These are phyloP conservation scores for Amphipyra tragopoginis DNA, from an alignment of 2,888 invertebrate species.

Conservation along the genomic window DNA sequence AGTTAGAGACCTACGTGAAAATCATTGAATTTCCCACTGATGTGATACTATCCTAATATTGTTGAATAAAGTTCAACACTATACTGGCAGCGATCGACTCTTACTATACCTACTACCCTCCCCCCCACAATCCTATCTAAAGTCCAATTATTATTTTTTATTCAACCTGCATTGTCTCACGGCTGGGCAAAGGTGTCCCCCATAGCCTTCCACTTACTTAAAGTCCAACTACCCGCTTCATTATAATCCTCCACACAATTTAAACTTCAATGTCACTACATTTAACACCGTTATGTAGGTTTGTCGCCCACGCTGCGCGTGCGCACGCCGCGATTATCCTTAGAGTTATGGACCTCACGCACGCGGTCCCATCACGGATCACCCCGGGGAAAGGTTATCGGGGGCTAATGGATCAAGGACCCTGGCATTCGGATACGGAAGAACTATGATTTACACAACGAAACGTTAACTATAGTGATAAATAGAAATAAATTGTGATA, in stretches of 20 bases:
- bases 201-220: too few species aligned
- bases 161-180: too few species aligned
- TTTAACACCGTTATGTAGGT: constrained; percentile 65
- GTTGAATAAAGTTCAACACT: too few species aligned
- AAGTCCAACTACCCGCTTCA: constrained; percentile 4
- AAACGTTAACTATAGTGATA: too few species aligned
- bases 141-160: neutral
- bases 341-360: constrained; percentile 70
- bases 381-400: constrained; percentile 59
- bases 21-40: too few species aligned
- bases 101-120: neutral
- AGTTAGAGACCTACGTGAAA: too few species aligned
- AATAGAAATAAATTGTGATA: too few species aligned
- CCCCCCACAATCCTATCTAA: neutral
- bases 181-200: too few species aligned
- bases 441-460: constrained; percentile 3
- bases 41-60: too few species aligned
- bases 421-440: neutral
- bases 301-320: constrained; percentile 69
- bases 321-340: constrained; percentile 63
- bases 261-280: constrained; percentile 48
- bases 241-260: constrained; percentile 45
- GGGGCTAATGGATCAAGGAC: constrained; percentile 26
- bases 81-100: neutral
- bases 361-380: constrained; percentile 58